These are phyloP conservation scores for Anoncus sp. DNA, from an alignment of 2,888 invertebrate species.

Conservation along the genomic window DNA sequence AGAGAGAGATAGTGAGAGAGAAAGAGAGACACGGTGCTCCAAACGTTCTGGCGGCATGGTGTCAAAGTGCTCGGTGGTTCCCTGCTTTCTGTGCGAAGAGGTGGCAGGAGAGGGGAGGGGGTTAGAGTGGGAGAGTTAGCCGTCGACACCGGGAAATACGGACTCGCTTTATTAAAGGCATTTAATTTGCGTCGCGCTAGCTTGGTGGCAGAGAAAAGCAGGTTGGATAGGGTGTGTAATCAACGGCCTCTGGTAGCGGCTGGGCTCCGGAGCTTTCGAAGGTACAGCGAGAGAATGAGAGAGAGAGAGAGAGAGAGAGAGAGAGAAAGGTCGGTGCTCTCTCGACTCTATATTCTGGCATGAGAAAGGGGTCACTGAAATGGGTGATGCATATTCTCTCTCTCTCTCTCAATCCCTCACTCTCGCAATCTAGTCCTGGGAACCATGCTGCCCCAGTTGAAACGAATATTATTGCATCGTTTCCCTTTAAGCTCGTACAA, in stretches of 20 bases:
- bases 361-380: constrained; percentile 54
- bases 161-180: constrained; percentile 76
- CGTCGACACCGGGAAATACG: constrained; percentile 70
- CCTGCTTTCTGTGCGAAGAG: constrained; percentile 25
- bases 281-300: constrained; percentile 18
- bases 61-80: constrained; percentile 42
- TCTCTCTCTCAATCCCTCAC: constrained; percentile 30
- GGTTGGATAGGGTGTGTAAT: constrained; percentile 66
- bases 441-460: constrained; percentile 48
- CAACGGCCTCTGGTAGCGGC: constrained; percentile 64
- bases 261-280: constrained; percentile 51
- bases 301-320: constrained; percentile 15
- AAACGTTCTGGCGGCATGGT: constrained; percentile 24
- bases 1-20: constrained; percentile 7
- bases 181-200: constrained; percentile 76
- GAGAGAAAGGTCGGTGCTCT: constrained; percentile 42
- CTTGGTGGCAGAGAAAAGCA: constrained; percentile 57
- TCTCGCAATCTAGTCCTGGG: constrained; percentile 39
- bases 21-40: background rate
- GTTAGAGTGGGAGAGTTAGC: constrained; percentile 36
- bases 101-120: constrained; percentile 28
- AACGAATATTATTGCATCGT: constrained; percentile 48
- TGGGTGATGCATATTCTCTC: constrained; percentile 50
- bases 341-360: constrained; percentile 51
- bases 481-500: constrained; percentile 37